Percentiles rank a stretch among this genome's conserved stretches.
phyloP scores from a whole-genome alignment of 2,113 vertebrate species.

The Oreochromis niloticus region DNA sequence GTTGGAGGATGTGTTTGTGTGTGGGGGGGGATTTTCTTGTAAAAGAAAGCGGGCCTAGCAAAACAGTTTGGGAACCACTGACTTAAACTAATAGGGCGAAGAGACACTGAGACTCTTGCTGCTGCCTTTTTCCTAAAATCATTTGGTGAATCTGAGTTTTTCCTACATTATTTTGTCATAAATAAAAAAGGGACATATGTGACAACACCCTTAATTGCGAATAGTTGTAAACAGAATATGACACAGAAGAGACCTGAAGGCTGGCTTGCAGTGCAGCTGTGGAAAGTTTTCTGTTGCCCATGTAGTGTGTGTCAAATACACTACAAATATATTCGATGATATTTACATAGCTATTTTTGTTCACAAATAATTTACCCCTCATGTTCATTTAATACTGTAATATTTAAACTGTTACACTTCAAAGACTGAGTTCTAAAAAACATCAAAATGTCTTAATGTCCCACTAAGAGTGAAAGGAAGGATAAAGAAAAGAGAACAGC shows the following conservation, averaged over 20 bases:
- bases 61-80: not conserved
- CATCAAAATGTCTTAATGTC: slow-evolving; percentile 29
- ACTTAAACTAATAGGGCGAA: not conserved
- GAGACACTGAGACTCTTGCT: not conserved
- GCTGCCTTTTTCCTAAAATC: slow-evolving; percentile 43
- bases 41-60: not conserved
- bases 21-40: not conserved
- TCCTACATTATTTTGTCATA: slow-evolving; percentile 65
- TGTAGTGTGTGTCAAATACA: slow-evolving; percentile 48
- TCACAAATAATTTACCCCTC: slow-evolving; percentile 53
- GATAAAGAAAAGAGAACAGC: not conserved
- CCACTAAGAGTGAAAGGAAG: slow-evolving; percentile 40
- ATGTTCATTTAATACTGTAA: slow-evolving; percentile 46
- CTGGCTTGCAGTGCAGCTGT: slow-evolving; percentile 11
- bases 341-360: slow-evolving; percentile 61
- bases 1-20: too few species aligned
- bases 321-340: slow-evolving; percentile 20
- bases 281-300: slow-evolving; percentile 28
- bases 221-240: slow-evolving; percentile 93
- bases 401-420: slow-evolving; percentile 63
- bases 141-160: slow-evolving; percentile 45
- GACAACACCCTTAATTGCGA: slow-evolving; percentile 87
- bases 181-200: slow-evolving; percentile 84
- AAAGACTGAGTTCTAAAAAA: slow-evolving; percentile 66
- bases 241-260: slow-evolving; percentile 29